Base-by-base conservation (phyloP, 2,888 invertebrate genomes). In the Acleris emargana region DNA sequence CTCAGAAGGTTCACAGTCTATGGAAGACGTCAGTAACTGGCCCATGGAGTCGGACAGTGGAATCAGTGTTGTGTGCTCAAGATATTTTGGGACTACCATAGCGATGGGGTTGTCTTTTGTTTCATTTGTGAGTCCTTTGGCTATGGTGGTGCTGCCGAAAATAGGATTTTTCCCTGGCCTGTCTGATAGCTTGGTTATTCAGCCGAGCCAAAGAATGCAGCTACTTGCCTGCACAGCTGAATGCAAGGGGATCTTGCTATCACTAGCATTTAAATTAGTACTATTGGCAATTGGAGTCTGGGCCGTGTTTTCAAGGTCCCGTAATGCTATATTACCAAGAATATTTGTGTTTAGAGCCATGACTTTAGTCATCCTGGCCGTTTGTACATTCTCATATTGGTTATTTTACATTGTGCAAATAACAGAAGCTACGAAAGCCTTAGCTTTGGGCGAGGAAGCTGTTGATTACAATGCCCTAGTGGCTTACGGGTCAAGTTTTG, bases 301-400 rank as follows among this genome's bases (percentile, higher is more conserved):
- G 98, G 98, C 98, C 0, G 94, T 99, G 58, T 99, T 99, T 83
- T 93, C 98, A 72, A 94, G 98, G 57, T 95, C 96, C 32, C 95
- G 97, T 25, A 95, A 96, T 72, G 97, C 97, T 22, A 97, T 97
- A 17, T 94, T 99, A 93, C 99, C 99, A 2, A 94, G 99, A 69
- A 96, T 99, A 84, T 98, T 96, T 87, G 93, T 99, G 55, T 98
- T 98, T 81, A 94, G 98, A 75, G 97, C 98, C 0, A 95, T 97
- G 73, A 96, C 98, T n/a, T 91, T 99, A 67, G 94, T 97, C 5
- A 94, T 99, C 62, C 95, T 98, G 45, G 95, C 98, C 49, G 95
- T 99, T 16, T 97, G 99, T 84, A 97, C 97, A 69, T 98, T 99
- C 88, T 97, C 99, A 5, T 99, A 98, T 90, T 99, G 99, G 99